A percentile compares a stretch with the other conserved stretches of the same genome.
Evolutionary conservation across 2,888 invertebrate species (phyloP).

Genomic region (Apocheima hispidaria): DNA sequence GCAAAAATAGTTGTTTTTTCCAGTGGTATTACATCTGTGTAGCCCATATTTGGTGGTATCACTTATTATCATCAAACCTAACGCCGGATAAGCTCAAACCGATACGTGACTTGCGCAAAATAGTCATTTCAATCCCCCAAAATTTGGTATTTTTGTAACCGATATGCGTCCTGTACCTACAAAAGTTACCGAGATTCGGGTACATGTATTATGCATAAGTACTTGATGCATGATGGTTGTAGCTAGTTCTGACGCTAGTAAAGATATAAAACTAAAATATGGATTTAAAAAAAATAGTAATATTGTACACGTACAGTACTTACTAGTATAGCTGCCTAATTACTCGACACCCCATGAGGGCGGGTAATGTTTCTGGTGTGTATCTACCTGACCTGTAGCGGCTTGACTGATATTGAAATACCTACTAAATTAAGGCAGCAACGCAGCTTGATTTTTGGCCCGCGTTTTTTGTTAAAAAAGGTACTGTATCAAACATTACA

Average conservation of each 20-base stretch:
- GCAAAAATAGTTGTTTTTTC: constrained; percentile 44
- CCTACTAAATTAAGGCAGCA: no score
- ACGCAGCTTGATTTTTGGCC: no score
- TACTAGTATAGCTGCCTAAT: no score
- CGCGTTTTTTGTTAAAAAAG: no score
- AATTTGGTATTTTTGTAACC: constrained; percentile 66
- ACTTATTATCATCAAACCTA: constrained; percentile 84
- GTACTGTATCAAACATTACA: no score
- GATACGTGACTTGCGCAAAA: constrained; percentile 84
- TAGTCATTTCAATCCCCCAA: constrained; percentile 67
- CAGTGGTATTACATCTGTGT: constrained; percentile 49
- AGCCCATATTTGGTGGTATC: constrained; percentile 73
- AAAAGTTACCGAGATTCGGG: constrained; percentile 32
- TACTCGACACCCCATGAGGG: no score
- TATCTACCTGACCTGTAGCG: no score
- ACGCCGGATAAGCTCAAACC: constrained; percentile 78
- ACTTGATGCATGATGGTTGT: not conserved
- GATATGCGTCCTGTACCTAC: constrained; percentile 43
- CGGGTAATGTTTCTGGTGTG: no score
- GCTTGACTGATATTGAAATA: no score
- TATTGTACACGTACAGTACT: no score
- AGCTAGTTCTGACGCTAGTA: not conserved
- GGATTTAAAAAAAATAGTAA: no score
- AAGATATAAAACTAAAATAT: no score
- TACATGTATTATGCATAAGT: constrained; percentile 30